Percentiles rank a stretch among this genome's conserved stretches.
These are phyloP conservation scores for Microtus oregoni DNA, from an alignment of 2,113 vertebrate genomes.

Conservation along the genomic window DNA sequence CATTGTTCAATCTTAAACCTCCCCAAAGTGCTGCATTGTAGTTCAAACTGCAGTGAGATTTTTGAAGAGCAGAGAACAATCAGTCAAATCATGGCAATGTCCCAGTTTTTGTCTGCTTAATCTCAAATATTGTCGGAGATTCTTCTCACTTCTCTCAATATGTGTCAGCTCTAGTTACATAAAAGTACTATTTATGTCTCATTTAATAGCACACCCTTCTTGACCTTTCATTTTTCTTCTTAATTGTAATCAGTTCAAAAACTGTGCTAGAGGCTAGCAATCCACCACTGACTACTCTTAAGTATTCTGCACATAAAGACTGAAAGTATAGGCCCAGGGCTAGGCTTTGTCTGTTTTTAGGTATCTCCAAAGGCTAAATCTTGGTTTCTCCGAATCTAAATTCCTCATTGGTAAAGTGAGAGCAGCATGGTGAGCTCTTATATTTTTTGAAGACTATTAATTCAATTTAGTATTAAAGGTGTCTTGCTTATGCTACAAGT, in stretches of 20 bases:
- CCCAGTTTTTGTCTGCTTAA: not conserved
- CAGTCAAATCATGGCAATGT: not conserved
- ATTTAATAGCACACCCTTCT: not conserved
- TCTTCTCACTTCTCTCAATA: not conserved
- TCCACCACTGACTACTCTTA: not conserved
- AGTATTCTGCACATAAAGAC: not conserved
- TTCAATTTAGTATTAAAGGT: not conserved
- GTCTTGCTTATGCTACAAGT: not conserved
- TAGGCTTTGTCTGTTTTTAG: not conserved
- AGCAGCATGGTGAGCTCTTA: not conserved
- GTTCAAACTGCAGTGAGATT: not conserved
- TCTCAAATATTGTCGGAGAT: conserved; percentile 6
- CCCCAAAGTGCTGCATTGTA: no score
- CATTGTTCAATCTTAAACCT: not conserved
- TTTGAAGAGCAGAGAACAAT: not conserved
- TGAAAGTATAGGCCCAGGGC: not conserved
- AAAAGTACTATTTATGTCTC: not conserved
- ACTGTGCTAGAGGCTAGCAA: not conserved
- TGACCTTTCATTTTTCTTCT: not conserved
- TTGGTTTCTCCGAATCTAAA: not conserved
- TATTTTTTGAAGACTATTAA: not conserved
- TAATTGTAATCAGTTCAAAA: not conserved
- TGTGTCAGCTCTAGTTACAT: not conserved
- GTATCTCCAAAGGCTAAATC: not conserved
- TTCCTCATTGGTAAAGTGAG: not conserved